These are phyloP conservation scores for Bufo gargarizans DNA, from an alignment of 2,113 vertebrate genomes.

Conservation along the genomic window DNA sequence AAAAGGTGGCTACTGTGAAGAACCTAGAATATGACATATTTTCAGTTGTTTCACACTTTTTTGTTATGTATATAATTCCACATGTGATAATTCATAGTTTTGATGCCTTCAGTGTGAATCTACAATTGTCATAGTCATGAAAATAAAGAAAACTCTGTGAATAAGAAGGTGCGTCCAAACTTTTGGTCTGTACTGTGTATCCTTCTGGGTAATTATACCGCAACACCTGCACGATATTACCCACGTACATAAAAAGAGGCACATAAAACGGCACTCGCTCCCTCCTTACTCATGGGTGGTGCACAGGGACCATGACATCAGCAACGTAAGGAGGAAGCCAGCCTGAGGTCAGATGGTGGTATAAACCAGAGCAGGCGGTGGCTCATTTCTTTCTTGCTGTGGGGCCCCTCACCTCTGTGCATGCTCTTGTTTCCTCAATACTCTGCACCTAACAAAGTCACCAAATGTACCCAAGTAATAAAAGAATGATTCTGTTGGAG, in stretches of 20 bases:
- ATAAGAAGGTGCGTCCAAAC: too few relatives aligned
- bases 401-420: background rate
- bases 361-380: background rate
- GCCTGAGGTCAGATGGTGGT: background rate
- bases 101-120: too few relatives aligned
- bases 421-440: background rate
- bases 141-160: too few relatives aligned
- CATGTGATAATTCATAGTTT: too few relatives aligned
- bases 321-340: background rate
- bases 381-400: background rate
- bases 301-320: background rate
- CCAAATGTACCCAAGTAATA: background rate
- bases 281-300: background rate
- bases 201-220: background rate
- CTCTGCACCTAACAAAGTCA: background rate
- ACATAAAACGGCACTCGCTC: background rate
- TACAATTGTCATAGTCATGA: too few relatives aligned
- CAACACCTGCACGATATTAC: background rate
- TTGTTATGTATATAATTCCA: too few relatives aligned
- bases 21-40: too few relatives aligned
- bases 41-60: too few relatives aligned
- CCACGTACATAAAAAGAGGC: background rate
- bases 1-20: too few relatives aligned
- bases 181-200: too few relatives aligned
- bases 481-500: too few relatives aligned